phyloP scores from a whole-genome alignment of 2,113 vertebrate genomes.

The Meleagris gallopavo region DNA sequence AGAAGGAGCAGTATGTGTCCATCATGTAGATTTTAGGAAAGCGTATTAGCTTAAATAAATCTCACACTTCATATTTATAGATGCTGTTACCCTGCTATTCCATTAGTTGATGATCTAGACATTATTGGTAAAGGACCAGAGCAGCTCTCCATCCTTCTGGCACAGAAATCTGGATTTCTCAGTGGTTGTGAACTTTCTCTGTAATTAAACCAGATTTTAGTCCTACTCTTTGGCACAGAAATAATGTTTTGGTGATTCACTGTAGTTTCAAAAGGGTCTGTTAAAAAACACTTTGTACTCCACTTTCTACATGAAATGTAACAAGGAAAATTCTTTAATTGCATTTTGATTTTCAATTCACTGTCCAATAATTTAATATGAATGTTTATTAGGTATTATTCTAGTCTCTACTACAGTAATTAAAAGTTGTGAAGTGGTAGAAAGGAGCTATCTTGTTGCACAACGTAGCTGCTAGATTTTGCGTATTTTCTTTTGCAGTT shows the following conservation, averaged over 20 bases:
- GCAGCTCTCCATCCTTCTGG: background rate
- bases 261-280: background rate
- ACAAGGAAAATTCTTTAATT: background rate
- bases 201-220: background rate
- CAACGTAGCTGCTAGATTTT: background rate
- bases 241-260: background rate
- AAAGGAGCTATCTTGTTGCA: constrained; percentile 4
- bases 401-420: background rate
- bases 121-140: background rate
- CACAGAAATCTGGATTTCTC: background rate
- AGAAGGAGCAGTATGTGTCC: background rate
- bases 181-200: background rate
- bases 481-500: background rate
- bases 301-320: background rate
- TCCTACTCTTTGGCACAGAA: background rate
- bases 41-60: background rate
- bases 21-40: background rate
- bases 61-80: background rate
- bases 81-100: background rate
- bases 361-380: constrained; percentile 28
- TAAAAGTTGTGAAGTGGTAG: constrained; percentile 40
- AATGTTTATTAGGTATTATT: constrained; percentile 43
- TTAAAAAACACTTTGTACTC: background rate
- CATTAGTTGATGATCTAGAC: background rate
- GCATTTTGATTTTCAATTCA: constrained; percentile 30